These are phyloP conservation scores for Tipula lateralis DNA, from an alignment of 2,888 invertebrate species.

Conservation along the genomic window DNA sequence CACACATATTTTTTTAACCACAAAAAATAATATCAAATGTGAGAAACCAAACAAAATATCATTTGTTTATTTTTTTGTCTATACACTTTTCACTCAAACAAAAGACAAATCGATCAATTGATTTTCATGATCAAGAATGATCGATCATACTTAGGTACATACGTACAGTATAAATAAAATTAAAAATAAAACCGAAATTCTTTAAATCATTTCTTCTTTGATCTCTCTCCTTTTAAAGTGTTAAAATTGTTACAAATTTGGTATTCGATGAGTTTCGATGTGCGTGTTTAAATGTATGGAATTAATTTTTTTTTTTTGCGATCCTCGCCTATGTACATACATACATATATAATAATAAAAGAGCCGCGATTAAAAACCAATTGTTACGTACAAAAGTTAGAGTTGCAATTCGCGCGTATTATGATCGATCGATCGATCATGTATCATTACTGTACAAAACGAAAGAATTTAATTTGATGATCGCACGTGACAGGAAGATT, in stretches of 20 bases:
- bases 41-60: conserved; percentile 11
- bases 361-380: background rate
- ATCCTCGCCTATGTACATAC: no score
- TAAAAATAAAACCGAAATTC: background rate
- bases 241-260: conserved; percentile 27
- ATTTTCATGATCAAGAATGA: conserved; percentile 28
- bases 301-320: conserved; percentile 3
- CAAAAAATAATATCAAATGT: background rate
- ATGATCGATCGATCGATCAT: background rate
- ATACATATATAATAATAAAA: background rate
- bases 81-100: background rate
- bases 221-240: conserved; percentile 28
- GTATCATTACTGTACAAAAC: background rate
- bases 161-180: background rate
- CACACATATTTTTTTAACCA: conserved; percentile 3
- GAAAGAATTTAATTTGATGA: background rate
- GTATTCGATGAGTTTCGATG: conserved; percentile 27
- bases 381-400: background rate
- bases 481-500: conserved; percentile 28
- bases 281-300: conserved; percentile 28
- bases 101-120: conserved; percentile 28
- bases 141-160: conserved; percentile 26
- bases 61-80: background rate
- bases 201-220: conserved; percentile 4
- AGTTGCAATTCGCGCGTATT: background rate